Evolutionary conservation across 2,888 invertebrate genomes (phyloP), one percentile per base, ranked within the genome.

Genomic region (Aplocera efformata): DNA sequence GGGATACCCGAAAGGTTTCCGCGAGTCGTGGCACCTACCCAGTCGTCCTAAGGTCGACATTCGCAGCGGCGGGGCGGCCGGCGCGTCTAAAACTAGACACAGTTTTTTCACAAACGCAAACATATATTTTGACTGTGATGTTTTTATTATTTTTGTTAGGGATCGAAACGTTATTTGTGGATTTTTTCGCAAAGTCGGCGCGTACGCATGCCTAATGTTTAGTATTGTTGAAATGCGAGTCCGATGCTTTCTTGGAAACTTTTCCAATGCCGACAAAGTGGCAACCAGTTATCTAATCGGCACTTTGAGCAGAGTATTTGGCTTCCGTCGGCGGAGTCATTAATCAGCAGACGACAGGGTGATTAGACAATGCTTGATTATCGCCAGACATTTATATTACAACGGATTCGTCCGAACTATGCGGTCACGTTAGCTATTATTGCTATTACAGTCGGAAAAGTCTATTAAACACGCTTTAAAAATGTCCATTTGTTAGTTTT

Each of bases 61-160:
- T 65, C 20, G 32, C 21, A 10, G n/a, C 2, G 10, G 1, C 58
- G 63, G 72, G 72, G 64, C 72, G 70, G 62, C 56, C 67, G 83
- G 84, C 72, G 54, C 60, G 67, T 78, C 72, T 77, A 81, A 84
- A 83, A 84, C 82, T 81, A 73, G 76, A 72, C 77, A 76, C 63
- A 80, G 80, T 79, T 77, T 70, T 51, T 50, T 79, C 82, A 64
- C 53, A 49, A 71, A 71, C 67, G 61, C 79, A 75, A 74, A 82
- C 81, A 84, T 88, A 85, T 88, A 88, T 88, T 88, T 86, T 86
- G 88, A 88, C 88, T 83, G 77, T 84, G 86, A 85, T 86, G 86
- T 88, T 86, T 86, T 86, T 86, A 88, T 88, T 85, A 88, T 82
- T 88, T 86, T 83, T 84, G 86, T 85, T 69, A 79, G 77, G 79